Evolutionary conservation across 1,140 invertebrate species (phyloP), one percentile per base, ranked within the genome.

Genomic region (Pseudomyrmex dendroicus): DNA sequence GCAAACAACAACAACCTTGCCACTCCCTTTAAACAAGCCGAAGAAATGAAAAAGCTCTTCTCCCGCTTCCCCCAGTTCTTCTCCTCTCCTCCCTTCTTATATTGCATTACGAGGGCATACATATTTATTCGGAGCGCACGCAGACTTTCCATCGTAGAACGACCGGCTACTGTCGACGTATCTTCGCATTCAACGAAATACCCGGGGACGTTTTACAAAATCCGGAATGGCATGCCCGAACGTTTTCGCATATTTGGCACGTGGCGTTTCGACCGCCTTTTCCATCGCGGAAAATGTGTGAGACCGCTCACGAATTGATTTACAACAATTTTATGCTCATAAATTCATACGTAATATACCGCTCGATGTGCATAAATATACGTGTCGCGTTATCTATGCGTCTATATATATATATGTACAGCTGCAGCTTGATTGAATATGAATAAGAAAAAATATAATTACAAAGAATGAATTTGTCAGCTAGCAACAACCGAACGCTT

Each of bases 121-220:
- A 89, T 89, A 89, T 90, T 89, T 90, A 89, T 90, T 86, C 83
- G 35, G 35, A 82, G 82, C 86, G 73, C 88, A 86, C 86, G 80
- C 82, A 87, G 84, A 87, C 73, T 90, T 73, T 56, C 73, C 68
- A 80, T 82, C 83, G 87, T 85, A 86, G 77, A 83, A 54, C 82
- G 59, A 72, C 76, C 35, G 5, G 78, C 84, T 74, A 66, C 52
- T 48, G 68, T 66, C 76, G 74, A 80, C 84, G 83, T 87, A 90
- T 86, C 83, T 64, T 85, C 67, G 73, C 64, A 77, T 86, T 80
- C 87, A 56, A 73, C 86, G 76, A 57, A 73, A 86, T 77, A 80
- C 74, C 77, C 73, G 44, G 35, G 61, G 77, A 86, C 88, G 73
- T 89, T 89, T 35, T 86, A 86, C 82, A 52, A 89, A 89, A 89